Conservation (phyloP, 2,797 vertebrate genomes). For the Setipinna tenuifilis region DNA sequence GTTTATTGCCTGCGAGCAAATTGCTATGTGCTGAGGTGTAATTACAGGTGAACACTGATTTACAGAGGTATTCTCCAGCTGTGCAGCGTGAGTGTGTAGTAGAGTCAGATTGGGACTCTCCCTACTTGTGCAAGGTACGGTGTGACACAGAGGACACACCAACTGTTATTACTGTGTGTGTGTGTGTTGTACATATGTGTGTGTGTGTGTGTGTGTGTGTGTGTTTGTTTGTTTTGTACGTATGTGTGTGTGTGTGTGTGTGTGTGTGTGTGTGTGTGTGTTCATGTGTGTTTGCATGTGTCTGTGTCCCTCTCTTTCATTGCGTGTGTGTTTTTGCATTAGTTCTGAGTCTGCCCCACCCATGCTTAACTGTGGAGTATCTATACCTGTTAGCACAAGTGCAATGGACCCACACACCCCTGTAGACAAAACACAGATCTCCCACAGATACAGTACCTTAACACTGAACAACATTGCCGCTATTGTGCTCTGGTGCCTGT, state of each 20-base stretch:
- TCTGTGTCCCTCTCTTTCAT: neutral
- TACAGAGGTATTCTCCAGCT: conserved; percentile 47
- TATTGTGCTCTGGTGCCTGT: neutral
- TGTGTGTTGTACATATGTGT: conserved; percentile 22
- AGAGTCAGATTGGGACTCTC: conserved; percentile 45
- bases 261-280: neutral
- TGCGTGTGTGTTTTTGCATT: neutral
- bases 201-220: neutral
- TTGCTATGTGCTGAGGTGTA: conserved; percentile 54
- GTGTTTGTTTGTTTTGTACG: neutral
- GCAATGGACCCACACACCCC: neutral
- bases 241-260: conserved; percentile 2
- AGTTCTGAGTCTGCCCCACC: neutral
- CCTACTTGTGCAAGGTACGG: conserved; percentile 37
- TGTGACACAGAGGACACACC: conserved; percentile 22
- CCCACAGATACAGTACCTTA: neutral
- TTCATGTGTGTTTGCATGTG: neutral
- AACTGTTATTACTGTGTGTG: neutral
- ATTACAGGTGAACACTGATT: conserved; percentile 60
- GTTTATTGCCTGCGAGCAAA: conserved; percentile 50
- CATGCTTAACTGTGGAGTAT: neutral
- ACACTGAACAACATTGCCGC: neutral
- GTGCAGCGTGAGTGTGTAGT: conserved; percentile 42
- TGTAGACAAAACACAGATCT: conserved; percentile 6
- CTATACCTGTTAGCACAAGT: conserved; percentile 5